Conservation (phyloP, 2,888 invertebrate genomes). For the Syrphus vitripennis region DNA sequence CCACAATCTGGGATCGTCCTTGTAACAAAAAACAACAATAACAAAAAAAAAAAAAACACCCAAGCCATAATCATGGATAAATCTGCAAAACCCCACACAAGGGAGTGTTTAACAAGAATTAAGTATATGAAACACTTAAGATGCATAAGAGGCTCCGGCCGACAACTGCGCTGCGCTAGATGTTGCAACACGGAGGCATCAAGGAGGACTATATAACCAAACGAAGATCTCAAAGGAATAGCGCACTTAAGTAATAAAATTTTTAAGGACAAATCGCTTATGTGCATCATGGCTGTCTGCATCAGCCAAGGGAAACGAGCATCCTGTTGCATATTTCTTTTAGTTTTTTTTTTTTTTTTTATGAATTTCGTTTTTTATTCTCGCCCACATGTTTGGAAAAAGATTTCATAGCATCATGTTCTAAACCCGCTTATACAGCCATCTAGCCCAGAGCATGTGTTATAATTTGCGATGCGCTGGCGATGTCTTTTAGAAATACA, state of each 20-base stretch:
- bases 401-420: neutral
- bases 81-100: conserved; percentile 40
- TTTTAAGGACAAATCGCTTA: conserved; percentile 60
- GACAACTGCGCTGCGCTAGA: neutral
- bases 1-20: neutral
- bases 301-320: conserved; percentile 19
- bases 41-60: neutral
- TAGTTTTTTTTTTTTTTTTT: no score
- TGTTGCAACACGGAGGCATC: neutral
- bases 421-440: neutral
- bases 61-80: conserved; percentile 7
- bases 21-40: no score
- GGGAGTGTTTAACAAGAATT: conserved; percentile 57
- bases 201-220: neutral
- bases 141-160: conserved; percentile 4
- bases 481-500: neutral
- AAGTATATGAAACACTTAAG: conserved; percentile 47
- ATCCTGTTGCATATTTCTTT: conserved; percentile 67
- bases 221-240: conserved; percentile 17
- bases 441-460: conserved; percentile 10
- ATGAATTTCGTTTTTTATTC: neutral
- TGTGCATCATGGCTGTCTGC: conserved; percentile 22
- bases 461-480: conserved; percentile 28
- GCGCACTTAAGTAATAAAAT: conserved; percentile 45
- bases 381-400: neutral